Evolutionary conservation across 2,888 invertebrate species (phyloP), one percentile per base, ranked within the genome.

Genomic region (Bruchidius siliquastri): DNA sequence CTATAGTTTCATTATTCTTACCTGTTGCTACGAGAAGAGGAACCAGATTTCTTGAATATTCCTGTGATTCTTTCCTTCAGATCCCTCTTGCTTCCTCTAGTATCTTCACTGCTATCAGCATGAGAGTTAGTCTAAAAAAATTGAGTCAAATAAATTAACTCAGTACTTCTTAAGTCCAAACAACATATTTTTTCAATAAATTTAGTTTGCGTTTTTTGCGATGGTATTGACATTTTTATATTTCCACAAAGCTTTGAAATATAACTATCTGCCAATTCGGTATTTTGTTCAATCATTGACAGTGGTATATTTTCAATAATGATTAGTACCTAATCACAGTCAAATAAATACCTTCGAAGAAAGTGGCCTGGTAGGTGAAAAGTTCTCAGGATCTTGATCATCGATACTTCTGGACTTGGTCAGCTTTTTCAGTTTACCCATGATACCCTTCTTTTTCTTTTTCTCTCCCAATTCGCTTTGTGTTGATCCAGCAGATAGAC

Each of bases 331-430:
- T n/a, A n/a, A n/a, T n/a, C n/a, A n/a, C n/a, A n/a, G n/a, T n/a
- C n/a, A n/a, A n/a, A n/a, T n/a, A 69, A 73, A 70, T 81, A 88
- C 88, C 87, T 90, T 90, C 71, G 89, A 89, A n/a, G 89, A 88
- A 32, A 90, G 87, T 74, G 79, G 77, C 77, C 80, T 80, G 67
- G 79, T 79, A n/a, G 84, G 82, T 32, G 85, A 81, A 77, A 85
- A 85, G 70, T 81, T 83, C 26, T 83, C 85, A 10, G 84, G 83
- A 81, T 86, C 86, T 77, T 90, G 90, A 83, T 93, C 93, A 82
- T 95, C 94, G 72, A 94, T 92, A 78, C 94, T 94, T 71, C 93
- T 91, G 0, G 95, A 94, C 86, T 96, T 96, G 0, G 95, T 95
- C 72, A 96, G 87, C 83, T 94, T 93, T 82, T 94, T 93, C 78